Evolutionary conservation across 2,113 vertebrate species (phyloP), one percentile per base, ranked within the genome.

Genomic region (Balaeniceps rex): DNA sequence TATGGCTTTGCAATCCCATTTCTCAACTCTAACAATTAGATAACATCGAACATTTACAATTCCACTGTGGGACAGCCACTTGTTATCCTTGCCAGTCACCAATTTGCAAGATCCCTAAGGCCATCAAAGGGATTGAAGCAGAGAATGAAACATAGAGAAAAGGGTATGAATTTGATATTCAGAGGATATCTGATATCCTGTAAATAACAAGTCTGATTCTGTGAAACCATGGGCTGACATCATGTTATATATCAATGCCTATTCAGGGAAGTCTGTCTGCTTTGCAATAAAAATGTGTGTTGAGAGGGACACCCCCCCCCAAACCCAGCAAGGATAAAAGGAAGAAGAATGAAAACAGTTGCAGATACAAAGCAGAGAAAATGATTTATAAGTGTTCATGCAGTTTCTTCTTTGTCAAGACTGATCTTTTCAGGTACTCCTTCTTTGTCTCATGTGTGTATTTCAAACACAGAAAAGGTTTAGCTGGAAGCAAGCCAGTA

Each of bases 401-500:
- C 76, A 88, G 88, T 94, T 95, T 90, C 90, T 96, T 52, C 94
- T 96, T 92, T 97, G 94, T 95, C 69, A 84, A 92, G 90, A 75
- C 79, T 84, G 87, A 93, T 96, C 85, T 96, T 95, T 95, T 49
- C 83, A 94, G 94, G 94, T 97, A 36, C 21, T 88, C 46, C 58
- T 97, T 87, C 91, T 95, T 83, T 97, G 96, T 97, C 89, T 88
- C 93, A 12, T 49, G 57, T 79, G 76, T 94, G 74, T 92, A 90
- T 85, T 95, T 96, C 88, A 95, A 95, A 96, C 87, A 91, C 52
- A 83, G 63, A 83, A 93, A 94, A 96, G 85, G 90, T 93, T 91
- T 97, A 54, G 88, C 91, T 97, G 97, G 96, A 97, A 95, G 95
- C 91, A 96, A 97, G 94, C 93, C 97, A 96, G 92, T 79, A 92